These are phyloP conservation scores for Drosophila sproati DNA, from an alignment of 1,140 invertebrate species.

Conservation along the genomic window DNA sequence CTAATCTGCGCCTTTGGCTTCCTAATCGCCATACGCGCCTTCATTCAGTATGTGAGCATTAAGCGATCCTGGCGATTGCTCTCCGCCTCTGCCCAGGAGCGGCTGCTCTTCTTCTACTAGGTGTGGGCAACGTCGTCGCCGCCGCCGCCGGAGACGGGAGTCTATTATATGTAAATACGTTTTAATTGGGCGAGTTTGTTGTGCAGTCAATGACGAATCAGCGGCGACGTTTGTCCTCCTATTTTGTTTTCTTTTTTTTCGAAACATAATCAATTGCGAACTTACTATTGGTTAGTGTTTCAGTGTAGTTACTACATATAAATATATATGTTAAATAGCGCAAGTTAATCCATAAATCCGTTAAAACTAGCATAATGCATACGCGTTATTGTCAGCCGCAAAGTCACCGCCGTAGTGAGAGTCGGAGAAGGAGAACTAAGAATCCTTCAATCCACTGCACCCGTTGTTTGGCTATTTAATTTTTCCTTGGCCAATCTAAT, in stretches of 20 bases:
- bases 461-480: conserved; percentile 12
- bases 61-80: conserved; percentile 94
- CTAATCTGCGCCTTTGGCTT: conserved; percentile 95
- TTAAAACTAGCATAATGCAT: conserved; percentile 7
- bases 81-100: conserved; percentile 93
- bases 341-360: conserved; percentile 63
- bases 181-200: conserved; percentile 39
- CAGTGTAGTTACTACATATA: conserved; percentile 59
- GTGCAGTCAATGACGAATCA: conserved; percentile 1
- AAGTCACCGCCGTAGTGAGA: conserved; percentile 31
- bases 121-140: conserved; percentile 47
- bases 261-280: conserved; percentile 36
- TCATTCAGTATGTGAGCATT: conserved; percentile 95
- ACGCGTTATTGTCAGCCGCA: conserved; percentile 10
- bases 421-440: neutral
- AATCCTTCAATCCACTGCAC: conserved; percentile 25
- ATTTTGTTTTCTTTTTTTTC: conserved; percentile 6
- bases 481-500: conserved; percentile 18
- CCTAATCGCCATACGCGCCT: conserved; percentile 93
- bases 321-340: conserved; percentile 65
- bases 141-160: conserved; percentile 37
- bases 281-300: conserved; percentile 66
- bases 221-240: conserved; percentile 5
- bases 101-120: conserved; percentile 94
- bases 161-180: conserved; percentile 65